Conservation (phyloP, 2,888 invertebrate species). For the Oscheius sp. region DNA sequence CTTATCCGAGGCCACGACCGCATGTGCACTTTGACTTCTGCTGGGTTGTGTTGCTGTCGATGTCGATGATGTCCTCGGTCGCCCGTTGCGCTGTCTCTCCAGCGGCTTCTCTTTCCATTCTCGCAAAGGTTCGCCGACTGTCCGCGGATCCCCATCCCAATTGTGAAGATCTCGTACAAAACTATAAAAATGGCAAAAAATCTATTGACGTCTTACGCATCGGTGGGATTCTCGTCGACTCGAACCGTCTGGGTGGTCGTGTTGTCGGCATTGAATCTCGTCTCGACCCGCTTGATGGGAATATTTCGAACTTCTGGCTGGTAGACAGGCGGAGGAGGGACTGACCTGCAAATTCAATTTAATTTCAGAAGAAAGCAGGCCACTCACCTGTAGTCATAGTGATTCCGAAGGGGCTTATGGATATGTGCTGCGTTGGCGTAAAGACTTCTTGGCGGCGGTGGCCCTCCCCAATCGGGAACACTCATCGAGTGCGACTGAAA, state of each 20-base stretch:
- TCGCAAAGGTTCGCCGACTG: conserved; percentile 28
- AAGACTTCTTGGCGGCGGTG: conserved; percentile 28
- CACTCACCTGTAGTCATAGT: conserved; percentile 31
- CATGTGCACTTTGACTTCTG: conserved; percentile 51
- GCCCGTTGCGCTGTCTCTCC: neutral
- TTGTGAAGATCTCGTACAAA: conserved; percentile 28
- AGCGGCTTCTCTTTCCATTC: conserved; percentile 25
- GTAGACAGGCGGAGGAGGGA: neutral
- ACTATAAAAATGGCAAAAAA: conserved; percentile 13
- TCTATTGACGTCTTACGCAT: conserved; percentile 9
- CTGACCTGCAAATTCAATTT: neutral
- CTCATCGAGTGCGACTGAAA: conserved; percentile 36
- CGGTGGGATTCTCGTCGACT: neutral
- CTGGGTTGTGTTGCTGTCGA: conserved; percentile 39
- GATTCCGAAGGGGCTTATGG: conserved; percentile 23
- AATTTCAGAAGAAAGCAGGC: neutral
- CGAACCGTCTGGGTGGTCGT: conserved; percentile 22
- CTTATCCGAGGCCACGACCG: conserved; percentile 33
- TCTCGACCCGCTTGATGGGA: conserved; percentile 34
- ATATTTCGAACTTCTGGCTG: conserved; percentile 33
- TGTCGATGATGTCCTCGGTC: neutral
- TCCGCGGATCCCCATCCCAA: conserved; percentile 35
- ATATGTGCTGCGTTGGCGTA: conserved; percentile 35
- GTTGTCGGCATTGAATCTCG: conserved; percentile 33
- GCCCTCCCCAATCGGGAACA: conserved; percentile 31